Conservation (phyloP, 2,113 vertebrate species). For the Ibidorhyncha struthersii region DNA sequence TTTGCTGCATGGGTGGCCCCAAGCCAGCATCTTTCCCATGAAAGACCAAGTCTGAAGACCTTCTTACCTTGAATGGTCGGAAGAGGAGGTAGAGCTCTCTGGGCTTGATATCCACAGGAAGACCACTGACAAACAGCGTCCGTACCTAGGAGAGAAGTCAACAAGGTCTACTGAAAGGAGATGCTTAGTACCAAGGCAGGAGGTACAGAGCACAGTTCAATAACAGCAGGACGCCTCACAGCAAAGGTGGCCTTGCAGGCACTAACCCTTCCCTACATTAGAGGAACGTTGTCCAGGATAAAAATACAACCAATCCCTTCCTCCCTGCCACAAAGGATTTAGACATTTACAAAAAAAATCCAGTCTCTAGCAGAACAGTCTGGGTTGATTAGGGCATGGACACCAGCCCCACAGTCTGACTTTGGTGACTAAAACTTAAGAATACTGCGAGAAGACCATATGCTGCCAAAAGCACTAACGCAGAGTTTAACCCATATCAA, state of each 20-base stretch:
- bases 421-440: not conserved
- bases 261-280: not conserved
- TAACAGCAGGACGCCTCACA: not conserved
- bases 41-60: not conserved
- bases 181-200: not conserved
- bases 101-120: constrained; percentile 97
- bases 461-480: not conserved
- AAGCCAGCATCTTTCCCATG: not conserved
- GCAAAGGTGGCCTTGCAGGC: not conserved
- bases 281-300: not conserved
- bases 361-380: not conserved
- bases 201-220: not conserved
- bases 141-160: constrained; percentile 78
- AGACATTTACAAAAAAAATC: not conserved
- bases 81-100: constrained; percentile 97
- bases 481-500: not conserved
- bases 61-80: constrained; percentile 92
- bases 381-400: not conserved
- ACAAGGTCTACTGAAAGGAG: not conserved
- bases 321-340: not conserved
- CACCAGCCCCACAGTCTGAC: not conserved
- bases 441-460: not conserved
- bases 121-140: constrained; percentile 95
- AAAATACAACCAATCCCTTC: not conserved
- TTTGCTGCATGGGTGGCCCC: not conserved